These are phyloP conservation scores for Austrofundulus limnaeus DNA, from an alignment of 2,113 vertebrate genomes.

Conservation along the genomic window DNA sequence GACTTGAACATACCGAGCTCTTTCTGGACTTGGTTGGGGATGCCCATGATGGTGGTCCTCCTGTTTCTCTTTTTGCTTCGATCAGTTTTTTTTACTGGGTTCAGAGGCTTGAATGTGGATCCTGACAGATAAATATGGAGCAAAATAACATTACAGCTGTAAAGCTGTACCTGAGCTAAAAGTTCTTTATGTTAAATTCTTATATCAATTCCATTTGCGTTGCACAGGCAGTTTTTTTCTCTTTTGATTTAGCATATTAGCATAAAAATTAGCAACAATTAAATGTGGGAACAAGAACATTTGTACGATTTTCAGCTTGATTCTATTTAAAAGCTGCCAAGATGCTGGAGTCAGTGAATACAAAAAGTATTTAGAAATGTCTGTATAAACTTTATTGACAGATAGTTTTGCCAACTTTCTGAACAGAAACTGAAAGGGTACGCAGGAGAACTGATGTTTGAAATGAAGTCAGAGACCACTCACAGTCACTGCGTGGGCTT, in stretches of 20 bases:
- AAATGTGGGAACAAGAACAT: too few species aligned
- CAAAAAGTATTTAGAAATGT: too few species aligned
- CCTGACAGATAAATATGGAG: constrained; percentile 68
- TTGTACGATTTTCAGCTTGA: too few species aligned
- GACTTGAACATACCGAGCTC: constrained; percentile 85
- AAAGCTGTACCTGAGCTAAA: too few species aligned
- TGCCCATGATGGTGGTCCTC: constrained; percentile 92
- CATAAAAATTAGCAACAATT: neutral
- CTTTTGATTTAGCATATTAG: neutral
- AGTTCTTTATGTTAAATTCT: neutral
- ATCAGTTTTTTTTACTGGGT: constrained; percentile 82
- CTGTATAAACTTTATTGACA: too few species aligned
- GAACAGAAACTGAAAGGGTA: neutral
- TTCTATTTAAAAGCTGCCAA: neutral
- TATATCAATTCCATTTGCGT: too few species aligned
- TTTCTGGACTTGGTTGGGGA: constrained; percentile 93
- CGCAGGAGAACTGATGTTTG: neutral
- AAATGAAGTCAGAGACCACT: constrained; percentile 46
- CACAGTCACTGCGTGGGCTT: neutral
- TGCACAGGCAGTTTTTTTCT: too few species aligned
- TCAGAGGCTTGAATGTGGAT: constrained; percentile 93
- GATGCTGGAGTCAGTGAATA: neutral
- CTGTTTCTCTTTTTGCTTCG: constrained; percentile 82
- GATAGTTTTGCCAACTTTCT: too few species aligned
- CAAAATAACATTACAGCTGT: too few species aligned